Conservation (phyloP, 1,140 invertebrate genomes). For the Aphaenogaster floridana region DNA sequence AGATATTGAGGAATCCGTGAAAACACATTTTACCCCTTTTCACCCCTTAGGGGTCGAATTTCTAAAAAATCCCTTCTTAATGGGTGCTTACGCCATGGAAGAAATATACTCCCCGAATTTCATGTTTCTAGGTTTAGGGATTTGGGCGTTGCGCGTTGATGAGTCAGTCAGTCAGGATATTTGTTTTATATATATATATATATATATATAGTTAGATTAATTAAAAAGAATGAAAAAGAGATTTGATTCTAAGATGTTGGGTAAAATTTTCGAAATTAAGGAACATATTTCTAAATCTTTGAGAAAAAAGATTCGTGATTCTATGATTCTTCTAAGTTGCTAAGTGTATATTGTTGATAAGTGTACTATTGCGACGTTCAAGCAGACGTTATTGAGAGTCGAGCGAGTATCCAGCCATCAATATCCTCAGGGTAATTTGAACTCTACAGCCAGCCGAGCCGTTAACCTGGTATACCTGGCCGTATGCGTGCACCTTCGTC, state of each 20-base stretch:
- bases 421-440: conserved; percentile 75
- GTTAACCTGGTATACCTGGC: conserved; percentile 47
- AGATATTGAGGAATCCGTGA: too few species aligned
- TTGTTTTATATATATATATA: too few species aligned
- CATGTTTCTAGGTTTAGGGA: too few species aligned
- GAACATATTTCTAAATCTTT: background rate
- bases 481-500: conserved; percentile 48
- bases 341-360: background rate
- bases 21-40: too few species aligned
- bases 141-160: too few species aligned
- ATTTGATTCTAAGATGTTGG: background rate
- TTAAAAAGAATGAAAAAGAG: background rate
- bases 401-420: conserved; percentile 43
- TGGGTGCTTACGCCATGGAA: too few species aligned
- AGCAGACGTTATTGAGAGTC: background rate
- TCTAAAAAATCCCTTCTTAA: too few species aligned
- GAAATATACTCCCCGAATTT: too few species aligned
- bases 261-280: background rate
- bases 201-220: background rate
- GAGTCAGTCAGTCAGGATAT: too few species aligned
- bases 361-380: too few species aligned
- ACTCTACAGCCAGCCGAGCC: conserved; percentile 66
- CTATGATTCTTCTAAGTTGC: background rate
- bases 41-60: too few species aligned
- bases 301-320: background rate